phyloP scores from a whole-genome alignment of 1,140 invertebrate species.

The Cydia strobilella region DNA sequence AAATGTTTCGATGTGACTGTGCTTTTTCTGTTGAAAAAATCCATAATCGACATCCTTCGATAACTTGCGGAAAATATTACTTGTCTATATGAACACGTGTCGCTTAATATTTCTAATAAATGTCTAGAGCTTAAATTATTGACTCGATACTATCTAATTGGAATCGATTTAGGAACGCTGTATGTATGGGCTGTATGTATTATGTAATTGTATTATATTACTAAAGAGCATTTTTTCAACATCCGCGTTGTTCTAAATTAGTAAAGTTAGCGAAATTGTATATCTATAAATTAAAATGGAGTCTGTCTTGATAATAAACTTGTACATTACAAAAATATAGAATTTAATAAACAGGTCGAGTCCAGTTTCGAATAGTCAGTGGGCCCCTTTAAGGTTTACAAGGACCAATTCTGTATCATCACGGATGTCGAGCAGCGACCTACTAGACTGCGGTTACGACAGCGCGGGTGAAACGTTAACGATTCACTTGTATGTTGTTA shows the following conservation, averaged over 20 bases:
- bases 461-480: neutral
- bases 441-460: neutral
- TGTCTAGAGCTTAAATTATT: conserved; percentile 7
- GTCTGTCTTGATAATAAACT: conserved; percentile 21
- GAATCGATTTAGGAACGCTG: neutral
- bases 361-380: neutral
- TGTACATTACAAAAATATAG: conserved; percentile 22
- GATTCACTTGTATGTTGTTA: neutral
- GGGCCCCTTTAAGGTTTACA: too few species aligned
- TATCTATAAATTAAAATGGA: conserved; percentile 14
- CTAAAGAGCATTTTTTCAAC: conserved; percentile 4
- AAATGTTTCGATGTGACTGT: too few species aligned
- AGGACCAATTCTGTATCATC: conserved; percentile 2
- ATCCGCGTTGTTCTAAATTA: conserved; percentile 18
- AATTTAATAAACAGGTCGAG: conserved; percentile 11
- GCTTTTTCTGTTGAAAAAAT: neutral
- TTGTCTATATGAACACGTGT: conserved; percentile 7
- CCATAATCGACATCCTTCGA: neutral
- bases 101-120: neutral
- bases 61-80: neutral
- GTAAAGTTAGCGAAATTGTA: conserved; percentile 19
- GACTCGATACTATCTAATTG: neutral
- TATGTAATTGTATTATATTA: conserved; percentile 12
- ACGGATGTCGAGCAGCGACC: neutral
- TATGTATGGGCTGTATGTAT: conserved; percentile 16